Conservation (phyloP, 2,797 vertebrate genomes). For the Cossypha heuglini region DNA sequence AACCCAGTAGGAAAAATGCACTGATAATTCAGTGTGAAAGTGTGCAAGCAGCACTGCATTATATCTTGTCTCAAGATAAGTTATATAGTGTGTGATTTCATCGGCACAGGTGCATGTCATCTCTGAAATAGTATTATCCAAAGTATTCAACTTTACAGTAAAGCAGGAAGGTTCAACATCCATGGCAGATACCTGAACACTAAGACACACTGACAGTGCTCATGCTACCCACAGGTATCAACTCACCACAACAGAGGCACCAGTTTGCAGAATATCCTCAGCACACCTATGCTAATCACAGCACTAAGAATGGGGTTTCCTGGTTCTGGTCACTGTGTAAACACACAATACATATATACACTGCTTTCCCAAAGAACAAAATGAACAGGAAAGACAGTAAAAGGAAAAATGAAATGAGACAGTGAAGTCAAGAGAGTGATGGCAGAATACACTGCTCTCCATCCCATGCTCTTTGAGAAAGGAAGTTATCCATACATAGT, state of each 20-base stretch:
- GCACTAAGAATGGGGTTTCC: not conserved
- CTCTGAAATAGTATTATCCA: constrained; percentile 29
- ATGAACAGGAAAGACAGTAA: not conserved
- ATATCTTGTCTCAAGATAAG: constrained; percentile 30
- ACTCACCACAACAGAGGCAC: not conserved
- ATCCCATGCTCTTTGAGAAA: not conserved
- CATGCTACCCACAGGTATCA: not conserved
- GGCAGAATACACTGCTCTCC: not conserved
- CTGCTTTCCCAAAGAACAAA: not conserved
- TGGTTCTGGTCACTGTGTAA: not conserved
- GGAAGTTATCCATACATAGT: not conserved
- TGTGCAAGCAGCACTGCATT: not conserved
- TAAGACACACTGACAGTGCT: not conserved
- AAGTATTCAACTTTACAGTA: not conserved
- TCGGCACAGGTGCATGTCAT: not conserved
- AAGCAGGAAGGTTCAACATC: not conserved
- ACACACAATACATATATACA: not conserved
- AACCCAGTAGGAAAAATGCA: not conserved
- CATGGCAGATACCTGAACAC: not conserved
- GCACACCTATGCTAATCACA: not conserved
- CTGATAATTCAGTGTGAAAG: constrained; percentile 1
- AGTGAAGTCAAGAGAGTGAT: not conserved
- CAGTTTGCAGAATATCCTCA: not conserved
- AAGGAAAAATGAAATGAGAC: not conserved
- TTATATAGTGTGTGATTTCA: constrained; percentile 22